Percentiles rank a stretch among this genome's conserved stretches.
These are phyloP conservation scores for Drosophila fulvimacula DNA, from an alignment of 2,888 invertebrate genomes.

Conservation along the genomic window DNA sequence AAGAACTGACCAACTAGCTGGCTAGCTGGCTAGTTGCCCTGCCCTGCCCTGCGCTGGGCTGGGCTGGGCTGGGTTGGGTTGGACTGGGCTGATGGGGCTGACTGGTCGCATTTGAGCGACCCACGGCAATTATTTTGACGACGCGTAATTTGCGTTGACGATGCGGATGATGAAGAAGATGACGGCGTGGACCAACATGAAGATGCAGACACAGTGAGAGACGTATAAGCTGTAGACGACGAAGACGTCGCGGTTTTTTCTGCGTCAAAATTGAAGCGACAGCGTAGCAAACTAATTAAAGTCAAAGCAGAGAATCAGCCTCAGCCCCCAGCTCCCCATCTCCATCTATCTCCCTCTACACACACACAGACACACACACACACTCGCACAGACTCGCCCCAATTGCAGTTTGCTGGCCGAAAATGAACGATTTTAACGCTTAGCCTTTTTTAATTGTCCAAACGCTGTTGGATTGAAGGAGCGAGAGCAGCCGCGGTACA, in stretches of 20 bases:
- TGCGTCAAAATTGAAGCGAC: conserved; percentile 69
- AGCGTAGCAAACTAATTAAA: conserved; percentile 78
- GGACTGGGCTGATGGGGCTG: conserved; percentile 23
- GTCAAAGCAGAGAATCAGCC: conserved; percentile 38
- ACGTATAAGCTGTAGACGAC: conserved; percentile 9
- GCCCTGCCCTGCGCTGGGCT: conserved; percentile 18
- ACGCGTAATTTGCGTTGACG: conserved; percentile 78
- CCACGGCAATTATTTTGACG: conserved; percentile 79
- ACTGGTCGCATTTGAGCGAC: conserved; percentile 60
- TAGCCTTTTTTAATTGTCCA: conserved; percentile 78
- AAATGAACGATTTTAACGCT: conserved; percentile 78
- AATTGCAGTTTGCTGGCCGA: conserved; percentile 64
- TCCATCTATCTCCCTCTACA: not conserved
- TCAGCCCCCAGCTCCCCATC: not conserved
- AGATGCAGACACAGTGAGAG: conserved; percentile 1
- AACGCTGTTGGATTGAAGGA: conserved; percentile 23
- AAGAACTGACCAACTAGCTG: conserved; percentile 29
- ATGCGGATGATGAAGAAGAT: conserved; percentile 64
- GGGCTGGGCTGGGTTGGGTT: conserved; percentile 15
- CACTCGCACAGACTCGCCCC: conserved; percentile 43
- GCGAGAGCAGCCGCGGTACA: conserved; percentile 1
- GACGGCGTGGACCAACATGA: conserved; percentile 43
- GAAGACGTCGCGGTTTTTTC: conserved; percentile 55
- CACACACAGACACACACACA: conserved; percentile 13
- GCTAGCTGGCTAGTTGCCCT: conserved; percentile 11